phyloP scores from a whole-genome alignment of 2,888 invertebrate genomes.

The Sphaerophoria rueppellii region DNA sequence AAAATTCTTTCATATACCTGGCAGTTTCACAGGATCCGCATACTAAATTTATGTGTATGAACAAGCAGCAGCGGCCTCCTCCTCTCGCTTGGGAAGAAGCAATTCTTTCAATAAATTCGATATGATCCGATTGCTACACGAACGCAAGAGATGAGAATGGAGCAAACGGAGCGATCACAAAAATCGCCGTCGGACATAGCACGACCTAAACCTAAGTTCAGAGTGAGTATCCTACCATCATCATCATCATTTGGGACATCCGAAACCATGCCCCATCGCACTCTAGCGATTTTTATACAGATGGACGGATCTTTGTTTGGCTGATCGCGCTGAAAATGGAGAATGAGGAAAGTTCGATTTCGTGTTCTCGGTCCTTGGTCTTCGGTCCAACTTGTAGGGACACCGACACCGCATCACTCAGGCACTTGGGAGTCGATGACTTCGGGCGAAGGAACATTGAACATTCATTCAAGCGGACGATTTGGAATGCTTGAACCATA shows the following conservation, averaged over 20 bases:
- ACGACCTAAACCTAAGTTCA: constrained; percentile 21
- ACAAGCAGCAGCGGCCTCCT: background rate
- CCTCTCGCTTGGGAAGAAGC: background rate
- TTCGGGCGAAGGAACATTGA: constrained; percentile 25
- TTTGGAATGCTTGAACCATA: constrained; percentile 61
- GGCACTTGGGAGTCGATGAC: background rate
- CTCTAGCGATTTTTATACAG: constrained; percentile 62
- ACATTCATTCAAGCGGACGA: constrained; percentile 66
- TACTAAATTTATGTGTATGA: background rate
- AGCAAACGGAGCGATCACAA: constrained; percentile 57
- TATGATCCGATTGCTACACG: constrained; percentile 63
- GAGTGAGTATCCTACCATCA: constrained; percentile 48
- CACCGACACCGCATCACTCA: constrained; percentile 27
- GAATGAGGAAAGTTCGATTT: constrained; percentile 64
- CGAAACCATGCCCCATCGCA: constrained; percentile 69
- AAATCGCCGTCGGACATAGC: constrained; percentile 69
- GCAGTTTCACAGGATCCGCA: constrained; percentile 42
- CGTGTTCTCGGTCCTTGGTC: constrained; percentile 47
- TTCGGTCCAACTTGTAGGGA: background rate
- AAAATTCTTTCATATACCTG: constrained; percentile 66
- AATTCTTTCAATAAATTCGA: constrained; percentile 64
- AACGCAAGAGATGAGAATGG: constrained; percentile 54
- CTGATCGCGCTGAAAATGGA: background rate
- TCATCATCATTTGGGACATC: constrained; percentile 51
- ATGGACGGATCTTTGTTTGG: constrained; percentile 51